Conservation (phyloP, 37 sponge, comb jelly and placozoan species). For the Cliona cf. orientalis region DNA sequence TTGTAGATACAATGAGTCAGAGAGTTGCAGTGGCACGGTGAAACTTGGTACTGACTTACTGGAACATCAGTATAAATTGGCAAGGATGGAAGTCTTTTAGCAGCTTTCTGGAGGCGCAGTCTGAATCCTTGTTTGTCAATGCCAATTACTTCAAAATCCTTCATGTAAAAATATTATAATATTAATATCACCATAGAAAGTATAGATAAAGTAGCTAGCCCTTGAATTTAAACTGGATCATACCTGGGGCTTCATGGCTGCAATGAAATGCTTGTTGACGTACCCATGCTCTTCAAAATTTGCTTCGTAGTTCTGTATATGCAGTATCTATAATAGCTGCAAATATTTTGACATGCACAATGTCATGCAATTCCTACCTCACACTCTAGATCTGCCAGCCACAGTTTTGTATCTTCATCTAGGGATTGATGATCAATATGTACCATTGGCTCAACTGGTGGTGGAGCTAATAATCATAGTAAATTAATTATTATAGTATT, state of each 20-base stretch:
- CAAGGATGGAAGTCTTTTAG: constrained; percentile 51
- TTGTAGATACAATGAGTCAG: not conserved
- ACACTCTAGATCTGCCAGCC: constrained; percentile 15
- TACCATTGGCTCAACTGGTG: not conserved
- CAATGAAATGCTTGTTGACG: constrained; percentile 39
- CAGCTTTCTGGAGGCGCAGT: constrained; percentile 58
- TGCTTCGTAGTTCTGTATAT: constrained; percentile 25
- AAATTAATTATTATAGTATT: no score
- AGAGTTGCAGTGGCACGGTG: not conserved
- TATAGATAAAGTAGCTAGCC: not conserved
- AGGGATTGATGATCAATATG: not conserved
- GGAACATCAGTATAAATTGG: constrained; percentile 59
- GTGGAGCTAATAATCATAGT: no score
- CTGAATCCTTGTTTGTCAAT: constrained; percentile 60
- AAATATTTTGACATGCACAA: not conserved
- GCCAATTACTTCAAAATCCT: constrained; percentile 80
- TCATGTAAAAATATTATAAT: not conserved
- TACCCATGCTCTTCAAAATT: constrained; percentile 68
- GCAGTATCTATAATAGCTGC: not conserved
- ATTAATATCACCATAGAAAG: not conserved
- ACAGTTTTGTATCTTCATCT: not conserved
- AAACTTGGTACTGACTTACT: constrained; percentile 44
- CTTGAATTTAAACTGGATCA: not conserved
- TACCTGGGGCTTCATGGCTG: constrained; percentile 38
- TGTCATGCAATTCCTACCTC: constrained; percentile 7